These are phyloP conservation scores for Xenops minutus DNA, from an alignment of 2,797 vertebrate genomes.

Conservation along the genomic window DNA sequence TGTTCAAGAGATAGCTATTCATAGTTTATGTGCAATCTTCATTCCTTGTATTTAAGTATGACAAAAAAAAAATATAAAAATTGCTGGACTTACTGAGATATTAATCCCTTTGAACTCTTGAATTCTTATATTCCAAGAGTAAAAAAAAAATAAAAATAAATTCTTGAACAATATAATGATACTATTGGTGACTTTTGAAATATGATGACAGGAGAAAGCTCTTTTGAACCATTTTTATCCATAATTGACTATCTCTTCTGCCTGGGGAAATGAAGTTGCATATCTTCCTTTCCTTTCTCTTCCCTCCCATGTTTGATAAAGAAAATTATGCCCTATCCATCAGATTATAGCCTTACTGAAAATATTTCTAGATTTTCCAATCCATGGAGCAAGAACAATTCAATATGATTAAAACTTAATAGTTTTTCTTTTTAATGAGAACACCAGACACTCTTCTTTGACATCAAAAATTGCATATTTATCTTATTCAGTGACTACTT, in stretches of 20 bases:
- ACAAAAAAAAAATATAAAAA: background rate
- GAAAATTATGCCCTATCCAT: background rate
- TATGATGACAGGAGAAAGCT: background rate
- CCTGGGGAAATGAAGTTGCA: background rate
- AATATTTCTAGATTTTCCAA: slow-evolving; percentile 18
- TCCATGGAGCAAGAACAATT: background rate
- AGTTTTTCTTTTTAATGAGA: background rate
- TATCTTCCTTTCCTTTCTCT: background rate
- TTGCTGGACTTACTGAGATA: background rate
- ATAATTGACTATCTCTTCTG: background rate
- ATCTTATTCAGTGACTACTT: background rate
- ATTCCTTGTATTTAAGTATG: background rate
- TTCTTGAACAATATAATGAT: background rate
- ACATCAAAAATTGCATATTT: background rate
- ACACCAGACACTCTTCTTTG: background rate
- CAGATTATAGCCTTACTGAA: background rate
- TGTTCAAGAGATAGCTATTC: background rate
- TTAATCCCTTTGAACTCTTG: background rate
- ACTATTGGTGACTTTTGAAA: background rate
- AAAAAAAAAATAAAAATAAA: background rate
- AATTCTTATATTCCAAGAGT: background rate
- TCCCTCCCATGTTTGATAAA: background rate
- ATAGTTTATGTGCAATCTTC: background rate
- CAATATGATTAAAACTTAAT: background rate
- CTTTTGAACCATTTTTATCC: background rate